Evolutionary conservation across 2,888 invertebrate species (phyloP).

Genomic region (Stenoptilia bipunctidactyla): DNA sequence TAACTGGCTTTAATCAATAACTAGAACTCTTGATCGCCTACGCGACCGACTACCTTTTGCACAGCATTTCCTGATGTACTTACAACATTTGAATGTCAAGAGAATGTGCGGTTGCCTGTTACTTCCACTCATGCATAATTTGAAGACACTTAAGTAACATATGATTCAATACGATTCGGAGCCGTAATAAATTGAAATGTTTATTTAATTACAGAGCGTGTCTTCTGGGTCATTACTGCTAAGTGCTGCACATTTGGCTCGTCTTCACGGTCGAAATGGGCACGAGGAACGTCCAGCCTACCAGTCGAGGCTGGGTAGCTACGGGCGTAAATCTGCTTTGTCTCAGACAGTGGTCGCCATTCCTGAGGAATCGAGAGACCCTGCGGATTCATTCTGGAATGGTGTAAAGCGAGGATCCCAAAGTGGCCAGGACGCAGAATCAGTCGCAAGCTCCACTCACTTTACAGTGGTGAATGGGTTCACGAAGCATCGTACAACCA

Average conservation of each 20-base stretch:
- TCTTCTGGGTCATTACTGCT: conserved; percentile 84
- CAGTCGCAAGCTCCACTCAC: conserved; percentile 88
- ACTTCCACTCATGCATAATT: not conserved
- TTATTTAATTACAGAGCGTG: conserved; percentile 75
- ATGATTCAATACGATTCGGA: not conserved
- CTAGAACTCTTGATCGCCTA: not conserved
- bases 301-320: conserved; percentile 42
- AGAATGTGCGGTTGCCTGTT: not conserved
- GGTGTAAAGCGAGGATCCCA: conserved; percentile 55
- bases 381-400: conserved; percentile 50
- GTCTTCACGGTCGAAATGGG: conserved; percentile 56
- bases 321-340: conserved; percentile 35
- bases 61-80: not conserved
- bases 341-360: conserved; percentile 49
- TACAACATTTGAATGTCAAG: not conserved
- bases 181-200: not conserved
- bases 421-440: conserved; percentile 75
- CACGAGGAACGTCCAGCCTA: conserved; percentile 47
- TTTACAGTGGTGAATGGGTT: conserved; percentile 88
- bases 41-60: not conserved
- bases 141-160: no score
- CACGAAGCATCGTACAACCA: conserved; percentile 73
- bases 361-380: conserved; percentile 50
- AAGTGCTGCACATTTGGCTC: conserved; percentile 81
- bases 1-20: conserved; percentile 7